Conservation (phyloP, 2,888 invertebrate species). For the Cotesia congregata region DNA sequence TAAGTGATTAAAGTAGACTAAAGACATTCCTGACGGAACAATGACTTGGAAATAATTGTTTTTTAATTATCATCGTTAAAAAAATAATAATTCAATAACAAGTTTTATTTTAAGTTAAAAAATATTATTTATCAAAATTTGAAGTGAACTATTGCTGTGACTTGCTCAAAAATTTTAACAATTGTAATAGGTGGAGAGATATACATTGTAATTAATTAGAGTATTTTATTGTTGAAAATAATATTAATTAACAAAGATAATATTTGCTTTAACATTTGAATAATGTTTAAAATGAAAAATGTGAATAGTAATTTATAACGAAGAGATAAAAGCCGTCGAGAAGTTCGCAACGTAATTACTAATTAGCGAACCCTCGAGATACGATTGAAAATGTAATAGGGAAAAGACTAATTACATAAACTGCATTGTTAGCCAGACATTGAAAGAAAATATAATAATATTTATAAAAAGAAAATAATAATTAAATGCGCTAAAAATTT, state of each 20-base stretch:
- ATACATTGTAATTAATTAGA: background rate
- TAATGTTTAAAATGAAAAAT: background rate
- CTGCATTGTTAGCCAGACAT: background rate
- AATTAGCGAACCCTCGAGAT: slow-evolving; percentile 32
- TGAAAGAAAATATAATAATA: background rate
- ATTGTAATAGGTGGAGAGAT: background rate
- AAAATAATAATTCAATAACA: too few species aligned
- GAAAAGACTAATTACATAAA: slow-evolving; percentile 29
- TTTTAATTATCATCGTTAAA: too few species aligned
- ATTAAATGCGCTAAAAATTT: background rate
- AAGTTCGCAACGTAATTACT: slow-evolving; percentile 28
- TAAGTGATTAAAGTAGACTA: too few species aligned
- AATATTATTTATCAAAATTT: too few species aligned
- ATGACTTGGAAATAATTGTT: too few species aligned
- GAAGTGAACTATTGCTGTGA: too few species aligned
- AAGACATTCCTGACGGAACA: too few species aligned
- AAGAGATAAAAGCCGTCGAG: background rate
- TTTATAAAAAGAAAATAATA: background rate
- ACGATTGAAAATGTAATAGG: slow-evolving; percentile 26
- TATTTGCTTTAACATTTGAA: background rate
- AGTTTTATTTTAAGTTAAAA: too few species aligned
- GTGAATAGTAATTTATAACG: background rate
- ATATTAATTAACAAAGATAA: background rate
- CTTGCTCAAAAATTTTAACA: too few species aligned
- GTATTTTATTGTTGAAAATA: background rate